Percentiles rank a stretch among this genome's conserved stretches.
Evolutionary conservation across 1,140 invertebrate species (phyloP).

Genomic region (Lucilia cuprina): DNA sequence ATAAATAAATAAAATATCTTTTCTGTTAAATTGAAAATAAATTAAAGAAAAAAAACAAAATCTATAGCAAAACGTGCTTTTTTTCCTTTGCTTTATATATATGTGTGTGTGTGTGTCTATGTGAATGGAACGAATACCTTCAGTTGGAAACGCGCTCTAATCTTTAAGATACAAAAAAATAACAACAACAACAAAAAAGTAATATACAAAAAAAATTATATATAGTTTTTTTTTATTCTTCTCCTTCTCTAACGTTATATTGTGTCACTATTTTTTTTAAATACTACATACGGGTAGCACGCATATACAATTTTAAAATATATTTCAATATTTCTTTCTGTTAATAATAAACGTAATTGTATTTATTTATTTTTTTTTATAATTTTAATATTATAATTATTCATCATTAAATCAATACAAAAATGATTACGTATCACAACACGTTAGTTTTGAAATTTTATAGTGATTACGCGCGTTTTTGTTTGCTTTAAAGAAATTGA

Average conservation of each 20-base stretch:
- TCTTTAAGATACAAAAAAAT: neutral
- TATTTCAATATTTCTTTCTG: no score
- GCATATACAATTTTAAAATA: neutral
- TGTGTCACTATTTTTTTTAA: neutral
- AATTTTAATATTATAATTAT: neutral
- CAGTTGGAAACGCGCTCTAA: conserved; percentile 18
- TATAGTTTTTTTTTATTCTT: neutral
- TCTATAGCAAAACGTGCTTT: neutral
- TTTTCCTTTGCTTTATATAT: neutral
- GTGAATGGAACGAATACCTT: neutral
- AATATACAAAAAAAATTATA: neutral
- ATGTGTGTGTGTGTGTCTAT: neutral
- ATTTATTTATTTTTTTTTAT: no score
- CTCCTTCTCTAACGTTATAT: neutral
- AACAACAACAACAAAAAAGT: neutral
- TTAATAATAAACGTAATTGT: no score
- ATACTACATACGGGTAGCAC: neutral
- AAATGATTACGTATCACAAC: neutral
- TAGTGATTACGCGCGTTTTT: conserved; percentile 27
- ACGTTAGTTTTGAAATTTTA: neutral
- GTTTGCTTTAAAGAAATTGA: neutral
- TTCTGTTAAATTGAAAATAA: neutral
- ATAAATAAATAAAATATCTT: neutral
- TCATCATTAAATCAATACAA: neutral
- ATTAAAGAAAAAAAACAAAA: neutral